Conservation (phyloP, 2,797 vertebrate genomes). For the Rachycentron canadum region DNA sequence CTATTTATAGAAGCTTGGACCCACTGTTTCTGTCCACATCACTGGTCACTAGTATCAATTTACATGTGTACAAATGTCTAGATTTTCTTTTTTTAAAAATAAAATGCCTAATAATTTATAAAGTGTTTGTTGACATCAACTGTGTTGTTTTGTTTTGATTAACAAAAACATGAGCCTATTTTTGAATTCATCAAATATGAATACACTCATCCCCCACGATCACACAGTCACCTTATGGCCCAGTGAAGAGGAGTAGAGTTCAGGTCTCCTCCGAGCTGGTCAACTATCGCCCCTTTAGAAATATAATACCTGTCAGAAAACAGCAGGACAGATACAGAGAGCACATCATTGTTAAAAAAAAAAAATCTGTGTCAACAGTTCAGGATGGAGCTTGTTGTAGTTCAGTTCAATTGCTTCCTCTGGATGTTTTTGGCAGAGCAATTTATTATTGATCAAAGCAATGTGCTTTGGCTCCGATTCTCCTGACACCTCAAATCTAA, state of each 20-base stretch:
- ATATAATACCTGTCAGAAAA: conserved; percentile 90
- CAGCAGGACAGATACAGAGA: neutral
- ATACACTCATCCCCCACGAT: neutral
- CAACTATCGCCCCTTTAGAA: conserved; percentile 93
- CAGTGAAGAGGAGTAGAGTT: conserved; percentile 99
- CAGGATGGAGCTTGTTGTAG: neutral
- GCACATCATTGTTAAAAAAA: neutral
- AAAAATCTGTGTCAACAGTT: neutral
- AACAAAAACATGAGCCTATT: neutral
- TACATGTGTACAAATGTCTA: neutral
- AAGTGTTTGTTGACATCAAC: no score
- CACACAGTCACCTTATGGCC: conserved; percentile 92
- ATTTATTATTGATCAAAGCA: neutral
- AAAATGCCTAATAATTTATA: neutral
- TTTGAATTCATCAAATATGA: neutral
- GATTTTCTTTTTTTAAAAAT: neutral
- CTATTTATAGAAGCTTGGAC: no score
- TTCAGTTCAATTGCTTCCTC: neutral
- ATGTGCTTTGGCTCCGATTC: neutral
- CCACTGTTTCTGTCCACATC: no score
- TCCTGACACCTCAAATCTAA: neutral
- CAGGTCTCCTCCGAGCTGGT: conserved; percentile 96
- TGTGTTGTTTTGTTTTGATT: no score
- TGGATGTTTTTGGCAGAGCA: neutral
- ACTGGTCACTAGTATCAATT: no score